Conservation (phyloP, 2,113 vertebrate species). For the Xenotilapia leptura region DNA sequence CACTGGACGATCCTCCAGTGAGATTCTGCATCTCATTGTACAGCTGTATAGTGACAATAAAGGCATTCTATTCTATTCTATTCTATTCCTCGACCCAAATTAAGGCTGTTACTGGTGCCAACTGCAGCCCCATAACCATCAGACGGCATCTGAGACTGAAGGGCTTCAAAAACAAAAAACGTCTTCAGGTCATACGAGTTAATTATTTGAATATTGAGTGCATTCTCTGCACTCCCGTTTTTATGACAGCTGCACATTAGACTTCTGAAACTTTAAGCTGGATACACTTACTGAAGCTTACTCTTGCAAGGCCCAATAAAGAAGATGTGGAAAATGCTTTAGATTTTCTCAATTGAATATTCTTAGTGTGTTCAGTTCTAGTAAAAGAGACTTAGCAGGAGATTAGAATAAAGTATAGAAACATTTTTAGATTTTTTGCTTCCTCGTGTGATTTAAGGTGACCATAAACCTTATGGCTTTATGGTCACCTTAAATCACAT, state of each 20-base stretch:
- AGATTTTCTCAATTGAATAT: not conserved
- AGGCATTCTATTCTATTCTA: not conserved
- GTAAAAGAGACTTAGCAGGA: not conserved
- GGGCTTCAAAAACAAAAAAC: not conserved
- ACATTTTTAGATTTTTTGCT: not conserved
- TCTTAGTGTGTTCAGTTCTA: not conserved
- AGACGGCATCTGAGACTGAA: not conserved
- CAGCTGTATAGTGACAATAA: not conserved
- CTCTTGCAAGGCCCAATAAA: not conserved
- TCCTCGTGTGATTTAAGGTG: not conserved
- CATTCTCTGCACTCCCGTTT: not conserved
- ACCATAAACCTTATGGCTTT: not conserved
- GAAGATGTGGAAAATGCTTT: not conserved
- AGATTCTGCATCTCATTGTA: not conserved
- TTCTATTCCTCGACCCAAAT: not conserved
- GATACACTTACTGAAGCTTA: not conserved
- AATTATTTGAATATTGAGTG: not conserved
- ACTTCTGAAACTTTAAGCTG: not conserved
- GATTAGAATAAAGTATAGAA: not conserved
- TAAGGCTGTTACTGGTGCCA: not conserved
- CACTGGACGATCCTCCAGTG: not conserved
- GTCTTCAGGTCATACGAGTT: fast-evolving
- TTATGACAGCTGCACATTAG: not conserved
- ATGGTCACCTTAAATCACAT: not conserved
- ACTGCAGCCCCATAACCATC: not conserved